Evolutionary conservation across 2,797 vertebrate species (phyloP).

Genomic region (Molossus alvarezi): DNA sequence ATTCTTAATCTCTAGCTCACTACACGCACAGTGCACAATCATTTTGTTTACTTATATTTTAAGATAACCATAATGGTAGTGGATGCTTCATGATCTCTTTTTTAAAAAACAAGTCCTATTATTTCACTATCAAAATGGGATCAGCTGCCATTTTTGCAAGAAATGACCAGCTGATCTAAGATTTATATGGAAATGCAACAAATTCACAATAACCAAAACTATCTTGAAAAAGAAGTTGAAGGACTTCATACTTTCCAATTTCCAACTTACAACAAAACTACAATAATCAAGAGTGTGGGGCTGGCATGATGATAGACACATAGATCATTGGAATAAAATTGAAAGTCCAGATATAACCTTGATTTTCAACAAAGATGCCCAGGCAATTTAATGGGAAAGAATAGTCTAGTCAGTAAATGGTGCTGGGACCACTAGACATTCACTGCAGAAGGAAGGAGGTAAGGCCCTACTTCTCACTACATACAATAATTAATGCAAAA

Average conservation of each 20-base stretch:
- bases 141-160: slow-evolving; percentile 8
- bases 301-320: background rate
- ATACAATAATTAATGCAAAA: slow-evolving; percentile 42
- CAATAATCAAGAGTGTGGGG: background rate
- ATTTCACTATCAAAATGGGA: slow-evolving; percentile 9
- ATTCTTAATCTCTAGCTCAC: background rate
- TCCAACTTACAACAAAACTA: slow-evolving; percentile 17
- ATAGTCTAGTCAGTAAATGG: background rate
- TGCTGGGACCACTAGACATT: background rate
- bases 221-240: background rate
- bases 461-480: background rate
- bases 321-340: background rate
- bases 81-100: background rate
- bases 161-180: background rate
- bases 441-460: background rate
- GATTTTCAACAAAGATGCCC: slow-evolving; percentile 3
- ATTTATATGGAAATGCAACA: background rate
- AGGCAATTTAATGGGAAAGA: background rate
- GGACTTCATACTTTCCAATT: background rate
- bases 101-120: slow-evolving; percentile 18
- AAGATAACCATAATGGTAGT: background rate
- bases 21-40: background rate
- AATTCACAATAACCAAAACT: background rate
- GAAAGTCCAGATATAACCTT: background rate
- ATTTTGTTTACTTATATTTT: background rate